phyloP scores from a whole-genome alignment of 2,113 vertebrate genomes.

The Anolis sagrei region DNA sequence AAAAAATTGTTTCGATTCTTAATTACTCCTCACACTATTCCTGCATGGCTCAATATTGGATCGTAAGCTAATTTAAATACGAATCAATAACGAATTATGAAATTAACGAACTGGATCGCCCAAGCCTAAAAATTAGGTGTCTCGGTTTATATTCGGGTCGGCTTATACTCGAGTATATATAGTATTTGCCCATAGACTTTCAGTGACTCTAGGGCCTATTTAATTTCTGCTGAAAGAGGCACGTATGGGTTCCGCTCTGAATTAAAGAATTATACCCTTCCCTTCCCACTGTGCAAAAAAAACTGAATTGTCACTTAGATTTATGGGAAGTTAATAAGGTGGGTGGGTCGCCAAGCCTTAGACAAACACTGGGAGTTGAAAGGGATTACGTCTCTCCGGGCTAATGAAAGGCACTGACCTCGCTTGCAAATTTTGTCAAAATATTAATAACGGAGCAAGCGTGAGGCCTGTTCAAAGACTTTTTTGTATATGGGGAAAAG shows the following conservation, averaged over 20 bases:
- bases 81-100: no score
- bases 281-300: constrained; percentile 5
- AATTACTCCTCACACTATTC: no score
- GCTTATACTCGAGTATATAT: no score
- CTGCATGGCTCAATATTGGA: no score
- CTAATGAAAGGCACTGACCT: constrained; percentile 28
- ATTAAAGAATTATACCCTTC: background rate
- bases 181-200: background rate
- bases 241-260: background rate
- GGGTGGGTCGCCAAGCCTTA: constrained; percentile 31
- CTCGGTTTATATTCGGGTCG: no score
- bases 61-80: no score
- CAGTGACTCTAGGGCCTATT: background rate
- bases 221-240: accelerated
- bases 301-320: constrained; percentile 4
- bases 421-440: constrained; percentile 11
- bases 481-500: constrained; percentile 31
- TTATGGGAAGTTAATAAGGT: constrained; percentile 39
- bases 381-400: constrained; percentile 6
- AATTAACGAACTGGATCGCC: no score
- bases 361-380: constrained; percentile 26
- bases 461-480: constrained; percentile 39
- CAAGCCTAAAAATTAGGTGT: no score
- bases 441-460: constrained; percentile 17
- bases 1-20: no score